Evolutionary conservation across 2,888 invertebrate species (phyloP), one percentile per base, ranked within the genome.

Genomic region (Sipha maydis): DNA sequence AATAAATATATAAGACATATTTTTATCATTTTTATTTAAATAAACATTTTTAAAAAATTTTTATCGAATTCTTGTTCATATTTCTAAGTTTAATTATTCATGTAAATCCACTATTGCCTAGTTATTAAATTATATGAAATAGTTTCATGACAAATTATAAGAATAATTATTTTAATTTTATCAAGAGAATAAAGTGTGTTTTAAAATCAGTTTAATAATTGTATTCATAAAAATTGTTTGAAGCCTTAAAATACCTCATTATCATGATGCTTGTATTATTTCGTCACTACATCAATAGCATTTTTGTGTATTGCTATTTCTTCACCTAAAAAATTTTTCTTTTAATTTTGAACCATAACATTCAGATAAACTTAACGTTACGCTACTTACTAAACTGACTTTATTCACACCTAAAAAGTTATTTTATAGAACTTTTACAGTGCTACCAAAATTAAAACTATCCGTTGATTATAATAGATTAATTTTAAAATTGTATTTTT

Each of bases 361-460:
- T 38, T 41, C 41, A 61, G 79, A 67, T 67, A 67, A 80, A 80
- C 67, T 80, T 80, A n/a, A n/a, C n/a, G n/a, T n/a, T n/a, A n/a
- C n/a, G n/a, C 67, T 38, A 41, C 80, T 38, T n/a, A 67, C 67
- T n/a, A 31, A 7, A 31, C 28, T 67, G 34, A 21, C 11, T 38
- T 80, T 41, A 34, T 80, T 38, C 48, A 38, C 61, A 67, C 9
- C n/a, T 67, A 67, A 38, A 31, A 3, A 67, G 80, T 48, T 48
- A 17, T 67, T 41, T n/a, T 28, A 67, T 28, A 41, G 61, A 67
- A n/a, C 41, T 67, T 80, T 67, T 25, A 8, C 67, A 17, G 1
- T 0, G 0, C 34, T 19, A 17, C 28, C 41, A 5, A 7, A 80
- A 80, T 80, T 67, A 80, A 80, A 67, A 67, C n/a, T 8, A n/a